Evolutionary conservation across 2,797 vertebrate genomes (phyloP), one percentile per base, ranked within the genome.

Genomic region (Halcyon leucocephala): DNA sequence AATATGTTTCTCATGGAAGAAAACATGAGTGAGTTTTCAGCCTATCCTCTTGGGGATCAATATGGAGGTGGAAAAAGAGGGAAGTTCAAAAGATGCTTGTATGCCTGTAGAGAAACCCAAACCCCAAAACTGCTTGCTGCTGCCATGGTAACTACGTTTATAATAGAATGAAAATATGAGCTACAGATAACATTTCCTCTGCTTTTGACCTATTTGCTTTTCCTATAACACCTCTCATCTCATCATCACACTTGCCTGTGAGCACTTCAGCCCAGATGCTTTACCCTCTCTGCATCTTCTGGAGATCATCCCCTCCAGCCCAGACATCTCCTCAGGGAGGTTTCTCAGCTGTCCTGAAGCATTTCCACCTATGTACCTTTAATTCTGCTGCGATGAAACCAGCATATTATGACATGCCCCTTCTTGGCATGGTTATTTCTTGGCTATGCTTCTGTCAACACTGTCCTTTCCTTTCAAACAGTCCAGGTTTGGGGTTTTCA

Each of bases 151-250:
- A 95, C 88, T 65, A 55, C 46, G 76, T 90, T 88, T 90, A 82
- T 46, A 82, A 83, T 46, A 65, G 79, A 64, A 93, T 28, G 65
- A 91, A 95, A 76, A 90, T 29, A 35, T 1, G 0, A 89, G 55
- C 46, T 69, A 81, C 12, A 80, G 61, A 46, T 65, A 94, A 65
- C 46, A 58, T 86, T 87, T 93, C 57, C 58, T 82, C 62, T 84
- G n/a, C 26, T 82, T 94, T 96, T 91, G 55, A 94, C 76, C 54
- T 91, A 67, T 90, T 88, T 94, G 69, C 21, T 87, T 95, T 89
- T 92, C 57, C 48, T 82, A 49, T 48, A 44, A 8, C 26, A n/a
- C 61, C 21, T 91, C 60, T 92, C 46, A 66, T 66, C 78, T 90
- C 67, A 78, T 52, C 82, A 88, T 91, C 82, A 95, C 51, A 41